phyloP scores from a whole-genome alignment of 2,797 vertebrate species.

The Leontocebus nigricollis region DNA sequence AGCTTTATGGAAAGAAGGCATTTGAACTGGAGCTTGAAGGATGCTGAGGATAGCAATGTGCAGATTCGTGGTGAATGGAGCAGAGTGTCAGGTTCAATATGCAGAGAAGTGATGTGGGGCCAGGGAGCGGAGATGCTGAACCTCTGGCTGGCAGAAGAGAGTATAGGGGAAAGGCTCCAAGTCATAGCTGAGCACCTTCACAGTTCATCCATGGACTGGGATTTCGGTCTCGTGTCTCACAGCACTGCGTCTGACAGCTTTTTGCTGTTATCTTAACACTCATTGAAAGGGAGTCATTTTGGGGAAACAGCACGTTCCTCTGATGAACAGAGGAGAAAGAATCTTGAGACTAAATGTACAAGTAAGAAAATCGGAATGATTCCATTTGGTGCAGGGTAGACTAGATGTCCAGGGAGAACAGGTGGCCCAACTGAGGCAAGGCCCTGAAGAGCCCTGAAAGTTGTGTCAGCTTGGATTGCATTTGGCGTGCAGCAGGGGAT shows the following conservation, averaged over 20 bases:
- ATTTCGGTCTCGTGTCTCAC: not conserved
- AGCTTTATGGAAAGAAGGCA: not conserved
- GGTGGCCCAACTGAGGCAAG: not conserved
- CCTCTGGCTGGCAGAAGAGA: not conserved
- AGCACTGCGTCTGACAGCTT: not conserved
- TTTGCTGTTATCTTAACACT: not conserved
- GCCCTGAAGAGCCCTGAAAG: not conserved
- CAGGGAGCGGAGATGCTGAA: not conserved
- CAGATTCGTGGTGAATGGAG: too few relatives aligned
- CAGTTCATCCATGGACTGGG: fast-evolving
- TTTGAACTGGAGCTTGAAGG: not conserved
- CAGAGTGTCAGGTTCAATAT: not conserved
- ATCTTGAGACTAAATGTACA: not conserved
- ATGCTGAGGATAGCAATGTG: fast-evolving
- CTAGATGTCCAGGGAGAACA: not conserved
- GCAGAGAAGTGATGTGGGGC: not conserved
- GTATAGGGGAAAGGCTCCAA: fast-evolving
- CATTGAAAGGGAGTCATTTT: not conserved
- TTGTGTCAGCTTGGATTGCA: too few relatives aligned
- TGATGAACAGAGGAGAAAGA: not conserved
- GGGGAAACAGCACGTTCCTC: not conserved
- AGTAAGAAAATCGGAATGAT: not conserved
- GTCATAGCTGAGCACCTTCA: not conserved
- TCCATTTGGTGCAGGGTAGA: fast-evolving
- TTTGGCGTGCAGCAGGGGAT: not conserved